Base-by-base conservation (phyloP, 2,888 invertebrate genomes). In the Eumacrocentrus americanus region DNA sequence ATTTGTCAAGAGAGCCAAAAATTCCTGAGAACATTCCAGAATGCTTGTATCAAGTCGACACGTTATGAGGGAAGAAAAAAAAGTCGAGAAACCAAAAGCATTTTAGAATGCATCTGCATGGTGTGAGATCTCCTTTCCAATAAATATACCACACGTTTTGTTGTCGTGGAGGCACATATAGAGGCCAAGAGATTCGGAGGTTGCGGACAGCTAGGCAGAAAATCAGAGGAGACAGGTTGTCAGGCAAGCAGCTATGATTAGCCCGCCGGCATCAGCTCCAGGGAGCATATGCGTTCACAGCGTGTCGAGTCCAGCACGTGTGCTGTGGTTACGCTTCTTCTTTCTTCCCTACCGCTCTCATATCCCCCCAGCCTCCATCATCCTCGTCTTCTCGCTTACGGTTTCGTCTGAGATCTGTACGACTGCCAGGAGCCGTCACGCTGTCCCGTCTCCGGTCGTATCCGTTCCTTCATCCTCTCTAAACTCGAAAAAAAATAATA, bases 171-270 rank as follows among this genome's bases (percentile, higher is more conserved):
- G 23, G 40, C 37, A 5, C 35, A 34, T 25, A 34, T 11, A 34
- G 16, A 51, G 14, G 42, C n/a, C 53, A 42, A 57, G 38, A 62
- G 53, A 59, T 60, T 63, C 61, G 48, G 57, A 56, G 64, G 64
- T 63, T 60, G 46, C 51, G 42, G 60, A 66, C 58, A 70, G 75
- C 70, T 74, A 75, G 74, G 75, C 79, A 72, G 75, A 76, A 80
- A 80, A 80, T 79, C 77, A 73, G 75, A 79, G 78, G 80, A 79
- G 80, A 79, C 80, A 80, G 80, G 79, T 80, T 80, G 80, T 80
- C 80, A 80, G 72, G 67, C 71, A 68, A 67, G 65, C 63, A 68
- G 78, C 79, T 80, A 79, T 79, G 77, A 79, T 79, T 80, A 79
- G 79, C 76, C 70, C 67, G 66, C 66, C 70, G 62, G 63, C 69